Evolutionary conservation across 2,888 invertebrate genomes (phyloP), one percentile per base, ranked within the genome.

Genomic region (Cephus pulcher): DNA sequence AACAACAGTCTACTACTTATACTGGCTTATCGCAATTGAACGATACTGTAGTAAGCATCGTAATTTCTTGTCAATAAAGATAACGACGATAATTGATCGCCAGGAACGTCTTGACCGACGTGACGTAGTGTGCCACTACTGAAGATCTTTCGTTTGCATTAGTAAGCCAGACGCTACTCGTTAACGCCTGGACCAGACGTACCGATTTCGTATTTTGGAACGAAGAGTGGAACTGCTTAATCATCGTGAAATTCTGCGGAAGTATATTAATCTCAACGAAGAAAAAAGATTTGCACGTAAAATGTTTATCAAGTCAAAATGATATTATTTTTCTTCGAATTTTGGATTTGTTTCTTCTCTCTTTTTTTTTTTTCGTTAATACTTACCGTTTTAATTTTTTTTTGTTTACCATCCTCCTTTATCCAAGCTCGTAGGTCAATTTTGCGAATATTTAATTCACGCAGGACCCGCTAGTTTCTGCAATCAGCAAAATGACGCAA

Each of bases 401-500:
- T 23, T 23, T 30, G 30, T 30, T 23, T 9, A 23, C 9, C 23
- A 2, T 9, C 56, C 23, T 23, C 9, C 56, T 56, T 56, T 9
- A 23, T 23, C 1, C 56, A 9, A 23, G 23, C 23, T 23, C 9
- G 23, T 2, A 23, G 56, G 23, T 56, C 56, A 23, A 23, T 23
- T 9, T 56, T 56, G 9, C 23, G 56, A 23, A 56, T 56, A 23
- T 23, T 56, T 56, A 56, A 23, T 56, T 56, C 9, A 23, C 56
- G 56, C 9, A 56, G 56, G 56, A 56, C 56, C 23, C 56, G 56
- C 23, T 56, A 23, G 56, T 23, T 23, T 56, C 56, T 40, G 77
- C 75, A 77, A 74, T 77, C 74, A 37, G 73, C 37, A 15, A 69
- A 73, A 70, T 78, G 76, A 78, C 82, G 86, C 80, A 87, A 87